Evolutionary conservation across 2,797 vertebrate genomes (phyloP).

Genomic region (Sus cebifrons): DNA sequence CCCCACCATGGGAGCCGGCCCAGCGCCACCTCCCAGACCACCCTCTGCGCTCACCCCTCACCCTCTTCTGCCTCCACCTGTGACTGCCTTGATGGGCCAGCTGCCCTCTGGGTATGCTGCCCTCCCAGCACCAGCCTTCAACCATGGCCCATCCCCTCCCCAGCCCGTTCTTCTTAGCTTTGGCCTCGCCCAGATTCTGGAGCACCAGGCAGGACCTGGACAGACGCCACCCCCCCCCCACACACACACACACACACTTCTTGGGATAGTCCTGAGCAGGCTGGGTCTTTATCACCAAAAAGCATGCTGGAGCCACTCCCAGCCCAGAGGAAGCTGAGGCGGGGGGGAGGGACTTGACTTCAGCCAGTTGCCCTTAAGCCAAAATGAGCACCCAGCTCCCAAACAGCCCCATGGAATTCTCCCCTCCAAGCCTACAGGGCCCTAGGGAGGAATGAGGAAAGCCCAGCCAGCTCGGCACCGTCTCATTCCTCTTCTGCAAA

Average conservation of each 20-base stretch:
- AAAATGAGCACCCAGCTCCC: neutral
- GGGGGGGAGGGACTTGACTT: neutral
- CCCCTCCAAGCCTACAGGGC: neutral
- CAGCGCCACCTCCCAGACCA: neutral
- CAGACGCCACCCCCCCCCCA: accelerated
- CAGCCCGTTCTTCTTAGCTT: neutral
- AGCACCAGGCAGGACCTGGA: neutral
- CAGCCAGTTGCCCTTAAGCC: neutral
- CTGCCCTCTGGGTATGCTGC: too few species aligned
- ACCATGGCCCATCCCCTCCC: neutral
- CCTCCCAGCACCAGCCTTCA: neutral
- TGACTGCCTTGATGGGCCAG: neutral
- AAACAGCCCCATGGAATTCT: neutral
- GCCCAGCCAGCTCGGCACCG: neutral
- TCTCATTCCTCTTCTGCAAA: neutral
- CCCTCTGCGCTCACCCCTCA: too few species aligned
- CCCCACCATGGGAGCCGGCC: neutral
- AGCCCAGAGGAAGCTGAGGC: neutral
- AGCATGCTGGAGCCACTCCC: neutral
- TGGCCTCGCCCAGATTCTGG: neutral
- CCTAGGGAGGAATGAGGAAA: neutral
- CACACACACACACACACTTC: neutral
- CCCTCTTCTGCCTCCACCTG: too few species aligned
- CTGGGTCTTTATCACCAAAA: neutral
- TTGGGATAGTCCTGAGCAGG: neutral